A percentile compares a stretch with the other conserved stretches of the same genome.
phyloP scores from a whole-genome alignment of 2,888 invertebrate species.

The Trichopoda pennipes region DNA sequence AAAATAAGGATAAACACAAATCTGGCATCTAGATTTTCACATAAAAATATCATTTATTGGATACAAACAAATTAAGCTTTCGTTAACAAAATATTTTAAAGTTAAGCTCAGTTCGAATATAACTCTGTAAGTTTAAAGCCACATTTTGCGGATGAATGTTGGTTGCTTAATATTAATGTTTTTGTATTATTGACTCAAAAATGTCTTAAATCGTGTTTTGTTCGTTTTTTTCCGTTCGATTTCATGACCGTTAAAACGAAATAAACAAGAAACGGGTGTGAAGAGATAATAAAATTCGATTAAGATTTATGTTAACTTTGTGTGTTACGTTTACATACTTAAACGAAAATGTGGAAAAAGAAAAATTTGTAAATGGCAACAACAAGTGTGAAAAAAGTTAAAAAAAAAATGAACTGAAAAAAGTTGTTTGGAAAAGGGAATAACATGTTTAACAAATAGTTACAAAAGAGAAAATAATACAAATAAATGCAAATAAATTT shows the following conservation, averaged over 20 bases:
- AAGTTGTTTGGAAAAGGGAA: too few relatives aligned
- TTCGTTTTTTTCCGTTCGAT: conserved; percentile 8
- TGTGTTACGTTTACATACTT: conserved; percentile 14
- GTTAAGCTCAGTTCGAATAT: conserved; percentile 66
- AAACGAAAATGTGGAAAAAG: not conserved
- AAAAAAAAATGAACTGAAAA: conserved; percentile 10
- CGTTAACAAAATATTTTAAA: conserved; percentile 8
- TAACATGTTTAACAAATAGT: too few relatives aligned
- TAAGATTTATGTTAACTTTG: not conserved
- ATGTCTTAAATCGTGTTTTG: not conserved
- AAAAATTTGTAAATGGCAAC: too few relatives aligned
- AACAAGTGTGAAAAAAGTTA: too few relatives aligned
- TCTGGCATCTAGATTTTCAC: too few relatives aligned
- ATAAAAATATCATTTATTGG: not conserved
- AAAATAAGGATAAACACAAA: too few relatives aligned
- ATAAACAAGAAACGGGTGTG: conserved; percentile 36
- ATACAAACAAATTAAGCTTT: conserved; percentile 29
- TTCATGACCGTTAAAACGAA: conserved; percentile 55
- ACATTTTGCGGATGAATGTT: conserved; percentile 64
- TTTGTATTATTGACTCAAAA: conserved; percentile 13
- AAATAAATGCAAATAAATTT: too few relatives aligned
- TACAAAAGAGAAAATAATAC: too few relatives aligned
- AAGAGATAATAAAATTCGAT: conserved; percentile 16
- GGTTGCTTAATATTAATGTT: conserved; percentile 13
- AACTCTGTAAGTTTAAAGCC: conserved; percentile 67